Evolutionary conservation across 2,113 vertebrate genomes (phyloP).

Genomic region (Gadus chalcogrammus): DNA sequence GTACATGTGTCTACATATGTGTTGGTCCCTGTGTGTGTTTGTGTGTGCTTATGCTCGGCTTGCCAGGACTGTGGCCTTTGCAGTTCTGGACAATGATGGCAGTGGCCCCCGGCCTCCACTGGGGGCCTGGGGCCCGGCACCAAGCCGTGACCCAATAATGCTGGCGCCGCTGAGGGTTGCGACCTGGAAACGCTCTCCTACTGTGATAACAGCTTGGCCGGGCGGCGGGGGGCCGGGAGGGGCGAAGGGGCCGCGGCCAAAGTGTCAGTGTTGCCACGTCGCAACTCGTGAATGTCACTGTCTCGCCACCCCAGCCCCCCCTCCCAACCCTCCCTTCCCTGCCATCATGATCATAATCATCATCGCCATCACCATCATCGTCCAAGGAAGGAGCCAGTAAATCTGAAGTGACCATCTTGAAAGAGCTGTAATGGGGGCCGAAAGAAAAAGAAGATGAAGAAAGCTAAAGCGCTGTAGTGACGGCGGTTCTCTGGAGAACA

Average conservation of each 20-base stretch:
- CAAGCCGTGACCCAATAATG: conserved; percentile 79
- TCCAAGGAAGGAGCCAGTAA: conserved; percentile 5
- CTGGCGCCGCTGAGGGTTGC: conserved; percentile 73
- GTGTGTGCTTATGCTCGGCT: not conserved
- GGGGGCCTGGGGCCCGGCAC: conserved; percentile 54
- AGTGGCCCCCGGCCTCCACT: conserved; percentile 43
- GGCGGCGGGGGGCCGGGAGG: conserved; percentile 49
- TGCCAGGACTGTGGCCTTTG: conserved; percentile 55
- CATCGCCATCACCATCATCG: not conserved
- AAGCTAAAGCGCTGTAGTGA: too few relatives aligned
- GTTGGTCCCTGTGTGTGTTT: conserved; percentile 11
- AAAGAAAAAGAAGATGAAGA: conserved; percentile 7
- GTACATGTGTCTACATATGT: too few relatives aligned
- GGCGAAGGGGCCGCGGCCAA: conserved; percentile 50
- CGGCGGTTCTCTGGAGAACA: conserved; percentile 30
- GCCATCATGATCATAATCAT: conserved; percentile 19
- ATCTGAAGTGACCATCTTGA: conserved; percentile 47
- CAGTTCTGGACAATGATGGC: conserved; percentile 70
- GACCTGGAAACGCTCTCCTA: conserved; percentile 73
- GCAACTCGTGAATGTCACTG: conserved; percentile 72
- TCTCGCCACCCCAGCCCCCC: conserved; percentile 51
- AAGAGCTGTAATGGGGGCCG: conserved; percentile 33
- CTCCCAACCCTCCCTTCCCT: conserved; percentile 20
- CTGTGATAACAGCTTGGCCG: conserved; percentile 76
- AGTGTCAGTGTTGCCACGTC: conserved; percentile 63